A percentile compares a stretch with the other conserved stretches of the same genome.
phyloP scores from a whole-genome alignment of 2,888 invertebrate species.

The Ethmia dodecea region DNA sequence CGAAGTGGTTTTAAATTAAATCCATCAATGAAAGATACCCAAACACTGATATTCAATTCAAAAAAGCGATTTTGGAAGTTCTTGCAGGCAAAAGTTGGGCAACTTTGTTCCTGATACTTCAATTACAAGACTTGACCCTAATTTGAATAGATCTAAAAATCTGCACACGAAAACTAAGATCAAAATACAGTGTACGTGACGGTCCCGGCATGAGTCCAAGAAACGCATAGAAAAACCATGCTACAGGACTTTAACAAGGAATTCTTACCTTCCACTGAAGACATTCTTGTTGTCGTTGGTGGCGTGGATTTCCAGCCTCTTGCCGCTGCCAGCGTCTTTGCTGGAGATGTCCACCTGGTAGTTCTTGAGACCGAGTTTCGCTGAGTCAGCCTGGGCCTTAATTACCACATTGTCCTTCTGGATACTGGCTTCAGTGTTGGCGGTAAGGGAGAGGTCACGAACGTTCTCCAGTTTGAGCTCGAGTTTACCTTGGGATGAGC shows the following conservation, averaged over 20 bases:
- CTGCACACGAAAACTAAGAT: no score
- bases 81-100: no score
- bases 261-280: constrained; percentile 79
- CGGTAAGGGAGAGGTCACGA: constrained; percentile 71
- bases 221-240: no score
- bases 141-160: no score
- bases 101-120: no score
- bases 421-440: constrained; percentile 72
- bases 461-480: constrained; percentile 73
- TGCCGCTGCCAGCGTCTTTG: constrained; percentile 77
- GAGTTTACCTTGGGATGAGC: constrained; percentile 78
- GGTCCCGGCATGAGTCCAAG: no score
- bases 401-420: constrained; percentile 82
- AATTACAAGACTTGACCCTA: no score
- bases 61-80: no score
- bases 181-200: no score
- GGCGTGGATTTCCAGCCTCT: constrained; percentile 80
- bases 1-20: not conserved
- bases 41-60: no score
- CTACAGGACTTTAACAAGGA: not conserved
- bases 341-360: constrained; percentile 80
- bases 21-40: no score
- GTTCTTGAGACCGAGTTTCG: constrained; percentile 80
- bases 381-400: constrained; percentile 79
- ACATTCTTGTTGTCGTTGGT: constrained; percentile 81